Base-by-base conservation (phyloP, 2,888 invertebrate species). In the Dusona sp. region DNA sequence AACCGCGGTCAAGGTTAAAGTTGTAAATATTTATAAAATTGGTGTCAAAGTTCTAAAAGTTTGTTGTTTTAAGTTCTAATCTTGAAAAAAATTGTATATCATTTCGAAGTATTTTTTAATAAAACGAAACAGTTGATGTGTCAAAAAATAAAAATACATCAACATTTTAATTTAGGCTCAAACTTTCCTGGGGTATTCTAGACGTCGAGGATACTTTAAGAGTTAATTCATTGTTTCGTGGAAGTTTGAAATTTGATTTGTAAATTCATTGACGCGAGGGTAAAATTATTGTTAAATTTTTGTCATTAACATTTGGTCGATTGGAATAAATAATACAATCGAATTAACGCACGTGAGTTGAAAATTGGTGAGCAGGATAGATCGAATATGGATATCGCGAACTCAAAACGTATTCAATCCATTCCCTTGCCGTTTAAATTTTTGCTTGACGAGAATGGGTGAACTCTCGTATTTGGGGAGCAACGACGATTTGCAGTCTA, bases 391-490 rank as follows among this genome's bases (percentile, higher is more conserved):
- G 85, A 57, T 67, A 45, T 73, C 51, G 51, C 19, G 79, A 65
- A 38, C 74, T 42, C 42, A n/a, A 61, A 33, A 29, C 29, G n/a
- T 77, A 79, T 72, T 68, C 61, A 45, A 42, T 38, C 73, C 29
- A 73, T 70, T 61, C 72, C 57, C 67, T 48, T 51, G 61, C 42
- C n/a, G 70, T 72, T 77, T 48, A 67, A 65, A 61, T n/a, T 45
- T 83, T 75, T 45, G 65, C 16, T 57, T 42, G 83, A 72, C 73
- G 75, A 81, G 78, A 79, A 86, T 80, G 86, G 67, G 48, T 38
- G 84, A 74, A 82, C 79, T 74, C 82, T 64, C 82, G 87, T 89
- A 90, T 90, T 90, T 89, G 89, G 90, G 84, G 83, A 86, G 75
- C 83, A 73, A 70, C 72, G 51, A 75, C 75, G 68, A 88, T 90